These are phyloP conservation scores for Alectura lathami DNA, from an alignment of 2,113 vertebrate genomes.

Conservation along the genomic window DNA sequence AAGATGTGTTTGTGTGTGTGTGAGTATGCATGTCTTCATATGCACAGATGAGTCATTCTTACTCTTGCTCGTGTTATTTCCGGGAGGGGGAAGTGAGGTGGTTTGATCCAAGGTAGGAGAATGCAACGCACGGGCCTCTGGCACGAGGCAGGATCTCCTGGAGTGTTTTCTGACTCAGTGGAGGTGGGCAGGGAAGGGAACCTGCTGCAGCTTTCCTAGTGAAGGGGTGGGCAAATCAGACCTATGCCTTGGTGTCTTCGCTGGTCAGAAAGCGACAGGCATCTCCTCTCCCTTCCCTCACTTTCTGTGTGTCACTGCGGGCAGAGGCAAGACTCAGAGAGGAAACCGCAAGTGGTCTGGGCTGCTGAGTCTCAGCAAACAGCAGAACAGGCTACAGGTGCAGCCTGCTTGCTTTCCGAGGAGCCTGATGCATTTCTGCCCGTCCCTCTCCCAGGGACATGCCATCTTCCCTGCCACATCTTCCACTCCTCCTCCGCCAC, in stretches of 20 bases:
- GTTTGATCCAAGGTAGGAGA: slow-evolving; percentile 38
- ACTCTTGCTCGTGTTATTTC: slow-evolving; percentile 58
- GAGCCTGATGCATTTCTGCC: not conserved
- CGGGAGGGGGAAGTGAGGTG: slow-evolving; percentile 45
- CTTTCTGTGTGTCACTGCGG: slow-evolving; percentile 51
- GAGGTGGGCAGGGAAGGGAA: not conserved
- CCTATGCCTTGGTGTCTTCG: accelerated
- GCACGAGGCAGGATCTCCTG: accelerated
- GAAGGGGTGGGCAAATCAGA: not conserved
- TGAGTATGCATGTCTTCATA: slow-evolving; percentile 42
- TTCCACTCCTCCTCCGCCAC: not conserved
- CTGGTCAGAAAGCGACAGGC: not conserved
- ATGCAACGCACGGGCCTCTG: not conserved
- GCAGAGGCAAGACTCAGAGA: slow-evolving; percentile 45
- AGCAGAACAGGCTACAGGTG: slow-evolving; percentile 42
- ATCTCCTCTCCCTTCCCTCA: not conserved
- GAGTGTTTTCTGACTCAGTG: not conserved
- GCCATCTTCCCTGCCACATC: not conserved
- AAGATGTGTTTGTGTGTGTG: not conserved
- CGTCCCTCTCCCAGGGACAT: not conserved
- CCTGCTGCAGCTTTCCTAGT: not conserved
- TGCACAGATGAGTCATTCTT: slow-evolving; percentile 56
- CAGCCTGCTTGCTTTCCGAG: slow-evolving; percentile 3
- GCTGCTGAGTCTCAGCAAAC: not conserved
- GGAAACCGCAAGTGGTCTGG: slow-evolving; percentile 55